Base-by-base conservation (phyloP, 2,888 invertebrate genomes). In the Epistrophe eligans region DNA sequence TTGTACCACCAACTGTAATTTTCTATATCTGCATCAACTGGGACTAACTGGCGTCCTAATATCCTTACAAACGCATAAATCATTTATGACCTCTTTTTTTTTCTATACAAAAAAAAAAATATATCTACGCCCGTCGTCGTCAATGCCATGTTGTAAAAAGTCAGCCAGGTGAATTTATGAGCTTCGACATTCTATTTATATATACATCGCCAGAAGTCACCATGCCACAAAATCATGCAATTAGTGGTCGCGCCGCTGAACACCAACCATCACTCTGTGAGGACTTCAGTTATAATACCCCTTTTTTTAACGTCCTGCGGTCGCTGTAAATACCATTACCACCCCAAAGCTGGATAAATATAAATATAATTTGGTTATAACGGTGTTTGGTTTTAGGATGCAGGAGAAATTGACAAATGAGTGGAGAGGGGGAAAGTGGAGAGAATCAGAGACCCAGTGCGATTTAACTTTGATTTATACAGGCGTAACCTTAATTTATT, bases 381-480 rank as follows among this genome's bases (percentile, higher is more conserved):
- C 10, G 38, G 67, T 28, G 13, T 32, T 24, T 40, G 32, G 62
- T 13, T 40, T 43, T 15, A 43, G 19, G 8, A 52, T 38, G 66
- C 35, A 28, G 64, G 58, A 28, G 8, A 35, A 13, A 38, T 4
- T 17, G 35, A 1, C 1, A 24, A 24, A 24, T 24, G 11, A 1
- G 15, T 13, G 7, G 2, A 7, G 13, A 7, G 4, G 17, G 35
- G n/a, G 7, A 10, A 15, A 4, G 15, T 3, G 62, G n/a, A 28
- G 24, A 24, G 15, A 45, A 15, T 24, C 66, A 48, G 55, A 58
- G 70, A 62, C 81, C 67, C 77, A 81, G 85, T 85, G 85, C 85
- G 77, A 82, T 85, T 50, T 80, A 71, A 85, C 81, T 85, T 82
- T 85, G 85, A 85, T 85, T 85, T 85, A 85, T 79, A 85, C 73